phyloP scores from a whole-genome alignment of 37 sponge, comb jelly and placozoan species.

The Haliclona indistincta region DNA sequence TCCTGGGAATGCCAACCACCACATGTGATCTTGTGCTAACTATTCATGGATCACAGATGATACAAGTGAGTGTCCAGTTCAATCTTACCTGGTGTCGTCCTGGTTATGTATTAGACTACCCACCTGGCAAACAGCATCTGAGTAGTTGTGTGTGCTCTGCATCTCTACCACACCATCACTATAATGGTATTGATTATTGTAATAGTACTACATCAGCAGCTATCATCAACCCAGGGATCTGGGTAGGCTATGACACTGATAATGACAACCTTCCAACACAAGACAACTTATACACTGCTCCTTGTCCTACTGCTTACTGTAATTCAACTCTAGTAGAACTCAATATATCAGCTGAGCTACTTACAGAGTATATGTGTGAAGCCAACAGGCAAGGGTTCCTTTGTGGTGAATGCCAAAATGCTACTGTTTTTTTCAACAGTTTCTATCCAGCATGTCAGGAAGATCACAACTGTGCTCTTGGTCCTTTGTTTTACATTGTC shows the following conservation, averaged over 20 bases:
- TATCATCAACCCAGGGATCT: slow-evolving; percentile 19
- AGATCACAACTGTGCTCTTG: slow-evolving; percentile 14
- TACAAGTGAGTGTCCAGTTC: not conserved
- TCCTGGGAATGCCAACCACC: not conserved
- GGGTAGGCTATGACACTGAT: slow-evolving; percentile 50
- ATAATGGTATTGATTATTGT: not conserved
- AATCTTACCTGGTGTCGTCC: slow-evolving; percentile 5
- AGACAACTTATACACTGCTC: slow-evolving; percentile 10
- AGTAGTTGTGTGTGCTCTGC: slow-evolving; percentile 6
- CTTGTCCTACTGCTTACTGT: too few species aligned
- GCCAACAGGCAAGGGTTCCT: slow-evolving; percentile 15
- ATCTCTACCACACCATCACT: not conserved
- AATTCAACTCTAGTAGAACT: too few species aligned
- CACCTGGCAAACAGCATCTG: not conserved
- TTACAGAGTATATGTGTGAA: slow-evolving; percentile 35
- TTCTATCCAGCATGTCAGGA: slow-evolving; percentile 2
- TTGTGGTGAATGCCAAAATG: slow-evolving; percentile 29
- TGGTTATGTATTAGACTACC: not conserved
- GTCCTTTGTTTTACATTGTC: slow-evolving; percentile 27
- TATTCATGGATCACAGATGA: not conserved
- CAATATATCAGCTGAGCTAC: too few species aligned
- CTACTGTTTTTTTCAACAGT: slow-evolving; percentile 28
- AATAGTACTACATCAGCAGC: slow-evolving; percentile 6
- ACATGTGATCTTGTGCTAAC: not conserved
- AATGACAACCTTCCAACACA: not conserved